phyloP scores from a whole-genome alignment of 2,113 vertebrate species.

The Malurus cyaneus region DNA sequence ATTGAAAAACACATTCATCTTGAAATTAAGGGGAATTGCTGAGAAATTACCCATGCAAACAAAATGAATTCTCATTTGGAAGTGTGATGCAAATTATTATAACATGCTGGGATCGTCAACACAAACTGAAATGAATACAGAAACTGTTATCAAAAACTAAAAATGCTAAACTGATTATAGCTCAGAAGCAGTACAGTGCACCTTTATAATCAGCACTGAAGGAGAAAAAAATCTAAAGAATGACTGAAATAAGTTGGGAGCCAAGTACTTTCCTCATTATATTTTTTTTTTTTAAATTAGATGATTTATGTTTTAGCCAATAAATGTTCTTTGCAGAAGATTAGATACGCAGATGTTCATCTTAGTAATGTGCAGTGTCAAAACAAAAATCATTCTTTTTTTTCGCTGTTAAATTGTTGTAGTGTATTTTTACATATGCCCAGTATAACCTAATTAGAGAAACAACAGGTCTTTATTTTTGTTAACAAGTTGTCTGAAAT shows the following conservation, averaged over 20 bases:
- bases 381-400: background rate
- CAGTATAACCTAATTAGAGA: background rate
- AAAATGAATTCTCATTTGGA: conserved; percentile 13
- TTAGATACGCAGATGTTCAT: background rate
- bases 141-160: conserved; percentile 8
- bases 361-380: background rate
- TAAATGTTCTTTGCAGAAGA: background rate
- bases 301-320: background rate
- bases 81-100: background rate
- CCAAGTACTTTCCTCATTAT: background rate
- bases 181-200: background rate
- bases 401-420: background rate
- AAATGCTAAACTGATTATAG: background rate
- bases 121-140: background rate
- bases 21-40: background rate
- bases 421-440: background rate
- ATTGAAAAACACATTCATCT: background rate
- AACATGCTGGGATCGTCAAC: background rate
- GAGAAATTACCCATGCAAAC: conserved; percentile 26
- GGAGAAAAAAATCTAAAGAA: background rate
- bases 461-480: background rate
- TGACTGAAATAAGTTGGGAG: background rate
- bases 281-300: background rate
- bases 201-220: background rate
- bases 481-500: background rate